phyloP scores from a whole-genome alignment of 1,140 invertebrate genomes.

The Piezodorus guildinii region DNA sequence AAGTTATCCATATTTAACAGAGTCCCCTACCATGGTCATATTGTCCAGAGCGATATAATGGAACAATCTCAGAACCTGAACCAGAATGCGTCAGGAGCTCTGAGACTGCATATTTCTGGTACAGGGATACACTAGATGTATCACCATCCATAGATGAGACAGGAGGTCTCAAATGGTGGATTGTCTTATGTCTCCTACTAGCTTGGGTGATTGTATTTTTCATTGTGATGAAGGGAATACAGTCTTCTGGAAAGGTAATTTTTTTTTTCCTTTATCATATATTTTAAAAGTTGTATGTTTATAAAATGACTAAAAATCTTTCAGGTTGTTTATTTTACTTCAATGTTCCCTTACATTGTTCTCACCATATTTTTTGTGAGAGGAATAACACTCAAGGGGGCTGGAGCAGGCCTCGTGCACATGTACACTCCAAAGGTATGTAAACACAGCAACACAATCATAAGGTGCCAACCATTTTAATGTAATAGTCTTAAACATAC shows the following conservation, averaged over 20 bases:
- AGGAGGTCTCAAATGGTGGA: conserved; percentile 85
- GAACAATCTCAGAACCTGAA: conserved; percentile 41
- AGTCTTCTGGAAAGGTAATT: conserved; percentile 86
- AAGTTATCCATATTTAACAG: conserved; percentile 37
- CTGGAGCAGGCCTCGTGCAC: conserved; percentile 73
- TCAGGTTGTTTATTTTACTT: conserved; percentile 90
- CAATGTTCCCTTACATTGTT: conserved; percentile 89
- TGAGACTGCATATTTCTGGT: conserved; percentile 84
- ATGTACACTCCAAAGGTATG: conserved; percentile 83
- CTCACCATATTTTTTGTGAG: conserved; percentile 90
- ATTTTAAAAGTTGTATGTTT: background rate
- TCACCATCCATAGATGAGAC: conserved; percentile 70
- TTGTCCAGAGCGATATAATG: conserved; percentile 62
- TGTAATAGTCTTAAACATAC: no score
- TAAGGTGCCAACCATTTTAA: background rate
- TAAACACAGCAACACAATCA: no score
- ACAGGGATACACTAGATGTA: conserved; percentile 70
- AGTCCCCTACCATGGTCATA: conserved; percentile 68
- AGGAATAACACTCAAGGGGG: conserved; percentile 79
- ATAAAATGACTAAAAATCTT: conserved; percentile 29
- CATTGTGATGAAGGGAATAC: conserved; percentile 96
- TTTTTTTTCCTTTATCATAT: no score
- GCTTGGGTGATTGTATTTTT: conserved; percentile 93
- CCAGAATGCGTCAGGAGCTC: conserved; percentile 69
- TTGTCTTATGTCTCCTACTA: conserved; percentile 78